Conservation (phyloP, 2,888 invertebrate species). For the Melinaea menophilus region DNA sequence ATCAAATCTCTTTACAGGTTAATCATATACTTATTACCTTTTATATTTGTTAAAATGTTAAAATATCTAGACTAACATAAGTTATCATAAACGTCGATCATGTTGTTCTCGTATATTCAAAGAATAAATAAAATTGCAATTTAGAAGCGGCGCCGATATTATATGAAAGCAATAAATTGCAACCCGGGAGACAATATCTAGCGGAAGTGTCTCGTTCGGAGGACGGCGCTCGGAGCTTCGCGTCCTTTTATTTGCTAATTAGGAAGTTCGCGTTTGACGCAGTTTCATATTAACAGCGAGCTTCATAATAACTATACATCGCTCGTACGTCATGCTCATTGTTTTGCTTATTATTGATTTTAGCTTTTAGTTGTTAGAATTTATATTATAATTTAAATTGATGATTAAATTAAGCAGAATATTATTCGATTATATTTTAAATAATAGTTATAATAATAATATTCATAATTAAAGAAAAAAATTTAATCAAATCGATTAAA, state of each 20-base stretch:
- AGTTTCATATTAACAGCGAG: constrained; percentile 25
- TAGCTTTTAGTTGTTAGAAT: neutral
- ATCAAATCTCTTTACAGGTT: no score
- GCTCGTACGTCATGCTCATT: constrained; percentile 34
- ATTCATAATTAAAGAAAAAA: no score
- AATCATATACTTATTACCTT: no score
- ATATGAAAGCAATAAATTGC: constrained; percentile 38
- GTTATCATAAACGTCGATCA: no score
- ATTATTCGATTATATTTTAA: no score
- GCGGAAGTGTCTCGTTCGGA: constrained; percentile 47
- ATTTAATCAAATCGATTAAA: no score
- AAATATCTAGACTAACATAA: no score
- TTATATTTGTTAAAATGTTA: no score
- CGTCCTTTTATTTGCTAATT: constrained; percentile 70
- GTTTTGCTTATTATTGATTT: neutral
- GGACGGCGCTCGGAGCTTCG: constrained; percentile 56
- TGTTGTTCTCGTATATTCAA: no score
- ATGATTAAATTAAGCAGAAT: no score
- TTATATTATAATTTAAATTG: neutral
- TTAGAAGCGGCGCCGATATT: constrained; percentile 5
- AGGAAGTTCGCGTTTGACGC: constrained; percentile 64
- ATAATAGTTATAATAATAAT: no score
- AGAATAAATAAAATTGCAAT: constrained; percentile 2
- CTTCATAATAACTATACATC: constrained; percentile 56
- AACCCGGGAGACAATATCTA: constrained; percentile 43